Conservation (phyloP, 2,113 vertebrate genomes). For the Tenrec ecaudatus region DNA sequence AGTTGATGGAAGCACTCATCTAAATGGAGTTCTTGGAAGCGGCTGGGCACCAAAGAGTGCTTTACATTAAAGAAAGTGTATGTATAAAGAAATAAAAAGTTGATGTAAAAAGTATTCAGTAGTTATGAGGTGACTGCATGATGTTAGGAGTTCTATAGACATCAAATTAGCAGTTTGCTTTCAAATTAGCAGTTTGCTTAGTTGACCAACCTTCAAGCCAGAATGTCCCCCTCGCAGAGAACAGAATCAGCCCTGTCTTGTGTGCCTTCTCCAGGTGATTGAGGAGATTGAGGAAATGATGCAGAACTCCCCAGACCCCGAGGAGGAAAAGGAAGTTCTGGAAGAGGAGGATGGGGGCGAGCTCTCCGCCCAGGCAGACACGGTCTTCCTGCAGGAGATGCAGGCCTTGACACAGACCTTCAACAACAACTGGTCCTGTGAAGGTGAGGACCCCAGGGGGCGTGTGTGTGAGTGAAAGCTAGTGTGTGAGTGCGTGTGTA, state of each 20-base stretch:
- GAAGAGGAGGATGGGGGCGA: constrained; percentile 91
- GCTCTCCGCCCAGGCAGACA: constrained; percentile 89
- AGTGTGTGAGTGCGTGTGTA: rapidly evolving
- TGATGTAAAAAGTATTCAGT: constrained; percentile 44
- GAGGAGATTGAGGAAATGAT: constrained; percentile 98
- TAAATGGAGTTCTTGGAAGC: constrained; percentile 75
- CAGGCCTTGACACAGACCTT: constrained; percentile 91
- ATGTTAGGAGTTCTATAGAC: constrained; percentile 34
- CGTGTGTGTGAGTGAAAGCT: not conserved
- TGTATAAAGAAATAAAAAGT: not conserved
- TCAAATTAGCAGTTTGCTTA: not conserved
- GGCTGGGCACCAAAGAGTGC: constrained; percentile 24
- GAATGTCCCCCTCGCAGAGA: not conserved
- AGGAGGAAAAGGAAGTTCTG: constrained; percentile 91
- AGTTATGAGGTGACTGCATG: constrained; percentile 38
- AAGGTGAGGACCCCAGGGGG: constrained; percentile 86
- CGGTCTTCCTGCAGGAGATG: constrained; percentile 93
- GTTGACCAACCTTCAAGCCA: not conserved
- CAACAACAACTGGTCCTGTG: constrained; percentile 94
- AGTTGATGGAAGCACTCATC: constrained; percentile 66
- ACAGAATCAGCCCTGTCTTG: not conserved
- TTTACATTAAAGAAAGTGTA: constrained; percentile 37
- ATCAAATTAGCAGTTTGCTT: no score
- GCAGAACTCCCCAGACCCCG: constrained; percentile 96
- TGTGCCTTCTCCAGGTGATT: constrained; percentile 89